phyloP scores from a whole-genome alignment of 92 coral and sea anemone species.

The Micromussa lordhowensis region DNA sequence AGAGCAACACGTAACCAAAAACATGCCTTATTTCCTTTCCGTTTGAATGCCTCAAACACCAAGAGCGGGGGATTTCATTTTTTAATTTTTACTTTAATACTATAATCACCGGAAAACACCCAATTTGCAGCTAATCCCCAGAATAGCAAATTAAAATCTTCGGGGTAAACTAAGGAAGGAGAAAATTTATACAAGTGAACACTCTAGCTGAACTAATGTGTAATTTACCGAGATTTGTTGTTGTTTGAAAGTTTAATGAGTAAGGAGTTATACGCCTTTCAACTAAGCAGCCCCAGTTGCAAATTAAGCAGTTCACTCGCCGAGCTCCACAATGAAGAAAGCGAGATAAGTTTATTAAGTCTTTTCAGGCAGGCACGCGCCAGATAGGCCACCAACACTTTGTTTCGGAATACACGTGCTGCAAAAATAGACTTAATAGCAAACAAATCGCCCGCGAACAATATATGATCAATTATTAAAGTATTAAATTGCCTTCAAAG shows the following conservation, averaged over 20 bases:
- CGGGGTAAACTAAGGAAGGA: slow-evolving; percentile 50
- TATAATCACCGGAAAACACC: slow-evolving; percentile 60
- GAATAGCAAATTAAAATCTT: slow-evolving; percentile 66
- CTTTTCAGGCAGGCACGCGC: slow-evolving; percentile 49
- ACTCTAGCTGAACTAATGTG: slow-evolving; percentile 57
- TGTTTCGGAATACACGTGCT: slow-evolving; percentile 76
- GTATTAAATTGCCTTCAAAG: slow-evolving; percentile 77
- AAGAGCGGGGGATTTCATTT: slow-evolving; percentile 44
- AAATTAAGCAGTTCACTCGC: slow-evolving; percentile 26
- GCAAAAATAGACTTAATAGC: slow-evolving; percentile 60
- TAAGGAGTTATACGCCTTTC: slow-evolving; percentile 39
- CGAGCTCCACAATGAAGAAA: slow-evolving; percentile 4
- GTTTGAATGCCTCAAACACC: slow-evolving; percentile 19
- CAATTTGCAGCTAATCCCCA: slow-evolving; percentile 42
- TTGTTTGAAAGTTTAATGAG: slow-evolving; percentile 66
- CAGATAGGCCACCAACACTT: slow-evolving; percentile 53
- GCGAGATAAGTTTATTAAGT: slow-evolving; percentile 49
- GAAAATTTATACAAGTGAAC: slow-evolving; percentile 58
- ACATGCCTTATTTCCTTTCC: slow-evolving; percentile 42
- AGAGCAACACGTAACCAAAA: slow-evolving; percentile 40
- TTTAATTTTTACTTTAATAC: slow-evolving; percentile 33
- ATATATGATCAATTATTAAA: slow-evolving; percentile 72
- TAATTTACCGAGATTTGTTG: slow-evolving; percentile 65
- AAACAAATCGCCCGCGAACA: slow-evolving; percentile 81
- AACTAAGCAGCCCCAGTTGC: slow-evolving; percentile 49